Evolutionary conservation across 2,888 invertebrate genomes (phyloP), one percentile per base, ranked within the genome.

Genomic region (Plebejus argus): DNA sequence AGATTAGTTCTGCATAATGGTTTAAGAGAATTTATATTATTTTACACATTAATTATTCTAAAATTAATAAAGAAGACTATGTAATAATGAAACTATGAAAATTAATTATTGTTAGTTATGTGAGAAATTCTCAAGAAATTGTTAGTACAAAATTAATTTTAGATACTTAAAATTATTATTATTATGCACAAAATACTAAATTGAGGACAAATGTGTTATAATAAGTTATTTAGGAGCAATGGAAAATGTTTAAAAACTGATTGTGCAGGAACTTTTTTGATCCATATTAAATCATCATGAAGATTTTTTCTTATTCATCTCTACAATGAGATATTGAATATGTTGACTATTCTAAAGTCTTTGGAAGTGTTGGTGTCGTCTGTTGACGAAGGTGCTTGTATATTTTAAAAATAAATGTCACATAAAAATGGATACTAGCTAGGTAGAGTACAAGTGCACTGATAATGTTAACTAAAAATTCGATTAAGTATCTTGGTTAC

Each of bases 261-360:
- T 45, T 12, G 45, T 12, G 3, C 1, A 45, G 45, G 45, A 3
- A 35, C 35, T 35, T 7, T 35, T 4, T 39, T 39, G 39, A 8
- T 39, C 39, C 39, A 39, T 39, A 39, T 1, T 39, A 10, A 3
- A 10, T 10, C 10, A 45, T 45, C 3, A 18, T 53, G 18, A 53
- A 18, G 53, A 53, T 53, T 7, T 49, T 53, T 5, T 53, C 53
- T 18, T 5, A 18, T 53, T 53, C 15, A 53, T 18, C 5, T 53
- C 53, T 53, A 53, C 18, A 18, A 58, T 58, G 20, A 58, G 20
- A n/a, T n/a, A 15, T 58, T 20, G 15, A n/a, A 58, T 20, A 90
- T 90, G 90, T 81, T 90, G 79, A 89, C 89, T 58, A 81, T 90
- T 77, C 81, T 90, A 79, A 91, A 89, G 82, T 82, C 86, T 58